These are phyloP conservation scores for Clostera curtula DNA, from an alignment of 2,888 invertebrate genomes.

Conservation along the genomic window DNA sequence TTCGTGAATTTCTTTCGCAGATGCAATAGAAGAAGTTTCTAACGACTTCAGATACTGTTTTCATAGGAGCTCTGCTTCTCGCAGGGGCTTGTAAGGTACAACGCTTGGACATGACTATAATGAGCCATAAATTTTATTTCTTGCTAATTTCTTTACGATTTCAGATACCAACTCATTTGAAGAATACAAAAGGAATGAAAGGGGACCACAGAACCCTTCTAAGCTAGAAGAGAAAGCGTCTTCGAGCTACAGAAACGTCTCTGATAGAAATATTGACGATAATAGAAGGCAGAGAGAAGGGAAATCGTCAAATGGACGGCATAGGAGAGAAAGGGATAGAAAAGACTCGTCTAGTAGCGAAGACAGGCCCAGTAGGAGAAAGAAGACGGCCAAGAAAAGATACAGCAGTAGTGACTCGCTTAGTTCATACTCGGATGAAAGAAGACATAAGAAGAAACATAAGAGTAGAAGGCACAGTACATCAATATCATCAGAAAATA, in stretches of 20 bases:
- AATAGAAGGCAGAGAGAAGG: conserved; percentile 23
- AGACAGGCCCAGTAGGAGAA: conserved; percentile 25
- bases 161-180: conserved; percentile 82
- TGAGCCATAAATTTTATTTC: conserved; percentile 5
- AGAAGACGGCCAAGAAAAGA: conserved; percentile 29
- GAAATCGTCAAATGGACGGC: conserved; percentile 33
- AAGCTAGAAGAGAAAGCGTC: conserved; percentile 35
- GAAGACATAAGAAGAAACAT: conserved; percentile 22
- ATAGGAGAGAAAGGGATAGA: conserved; percentile 21
- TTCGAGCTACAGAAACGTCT: conserved; percentile 25
- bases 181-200: conserved; percentile 76
- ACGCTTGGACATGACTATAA: conserved; percentile 23
- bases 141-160: conserved; percentile 15
- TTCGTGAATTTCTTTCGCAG: conserved; percentile 32
- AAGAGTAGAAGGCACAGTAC: conserved; percentile 30
- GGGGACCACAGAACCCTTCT: conserved; percentile 32
- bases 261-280: conserved; percentile 17
- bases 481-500: conserved; percentile 33
- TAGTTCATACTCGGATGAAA: conserved; percentile 38
- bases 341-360: conserved; percentile 33
- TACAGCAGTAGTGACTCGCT: conserved; percentile 41
- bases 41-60: conserved; percentile 31
- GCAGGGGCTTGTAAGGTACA: conserved; percentile 30
- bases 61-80: conserved; percentile 21
- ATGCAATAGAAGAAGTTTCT: conserved; percentile 36